Percentiles rank a stretch among this genome's conserved stretches.
Evolutionary conservation across 2,113 vertebrate species (phyloP).

Genomic region (Misgurnus mizolepis): DNA sequence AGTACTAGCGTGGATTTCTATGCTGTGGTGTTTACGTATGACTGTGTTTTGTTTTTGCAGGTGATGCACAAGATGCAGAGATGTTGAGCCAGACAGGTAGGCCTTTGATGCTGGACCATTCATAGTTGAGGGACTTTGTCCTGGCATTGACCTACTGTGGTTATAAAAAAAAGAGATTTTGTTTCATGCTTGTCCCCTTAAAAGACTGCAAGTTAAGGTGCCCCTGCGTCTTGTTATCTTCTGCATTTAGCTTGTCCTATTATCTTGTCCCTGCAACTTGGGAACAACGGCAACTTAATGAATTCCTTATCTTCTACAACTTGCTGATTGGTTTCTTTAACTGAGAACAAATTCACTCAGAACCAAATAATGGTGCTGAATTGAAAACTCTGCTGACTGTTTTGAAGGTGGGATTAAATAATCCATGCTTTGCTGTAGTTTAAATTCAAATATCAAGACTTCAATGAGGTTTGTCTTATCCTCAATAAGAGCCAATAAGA

Average conservation of each 20-base stretch:
- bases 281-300: not conserved
- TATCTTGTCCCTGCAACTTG: not conserved
- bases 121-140: not conserved
- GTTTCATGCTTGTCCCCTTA: not conserved
- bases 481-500: not conserved
- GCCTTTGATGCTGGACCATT: not conserved
- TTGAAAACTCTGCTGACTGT: not conserved
- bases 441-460: constrained; percentile 2
- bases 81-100: constrained; percentile 50
- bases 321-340: not conserved
- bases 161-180: not conserved
- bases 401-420: not conserved
- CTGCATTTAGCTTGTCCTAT: not conserved
- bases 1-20: not conserved
- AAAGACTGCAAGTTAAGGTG: not conserved
- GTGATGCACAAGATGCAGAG: constrained; percentile 33
- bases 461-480: not conserved
- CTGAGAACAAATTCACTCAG: not conserved
- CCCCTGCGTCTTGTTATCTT: not conserved
- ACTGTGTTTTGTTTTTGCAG: not conserved
- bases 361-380: not conserved
- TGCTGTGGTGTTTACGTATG: not conserved
- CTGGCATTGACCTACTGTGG: not conserved
- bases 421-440: not conserved
- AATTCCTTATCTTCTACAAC: constrained; percentile 13